Percentiles rank a stretch among this genome's conserved stretches.
These are phyloP conservation scores for Andricus curvator DNA, from an alignment of 2,888 invertebrate species.

Conservation along the genomic window DNA sequence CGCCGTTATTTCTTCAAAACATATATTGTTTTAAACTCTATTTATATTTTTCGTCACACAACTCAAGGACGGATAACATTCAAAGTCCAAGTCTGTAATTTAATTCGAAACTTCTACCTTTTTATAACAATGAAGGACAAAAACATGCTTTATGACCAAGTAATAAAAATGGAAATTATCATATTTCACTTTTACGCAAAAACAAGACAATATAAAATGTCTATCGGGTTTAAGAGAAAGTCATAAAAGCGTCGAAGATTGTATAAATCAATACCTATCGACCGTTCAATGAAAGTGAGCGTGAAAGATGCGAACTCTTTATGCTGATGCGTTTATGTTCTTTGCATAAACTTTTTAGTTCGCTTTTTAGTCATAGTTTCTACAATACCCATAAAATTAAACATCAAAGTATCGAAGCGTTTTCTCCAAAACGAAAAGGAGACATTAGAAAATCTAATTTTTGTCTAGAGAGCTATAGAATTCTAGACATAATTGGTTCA, in stretches of 20 bases:
- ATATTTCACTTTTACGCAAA: slow-evolving; percentile 2
- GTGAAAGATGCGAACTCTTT: slow-evolving; percentile 21
- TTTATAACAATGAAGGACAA: background rate
- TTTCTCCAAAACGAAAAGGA: slow-evolving; percentile 10
- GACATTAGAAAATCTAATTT: background rate
- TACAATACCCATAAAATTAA: slow-evolving; percentile 18
- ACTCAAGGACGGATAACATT: background rate
- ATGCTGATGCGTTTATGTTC: background rate
- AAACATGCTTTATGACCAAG: background rate
- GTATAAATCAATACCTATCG: slow-evolving; percentile 22
- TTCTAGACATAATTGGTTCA: background rate
- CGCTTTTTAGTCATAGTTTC: slow-evolving; percentile 23
- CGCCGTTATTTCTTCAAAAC: too few species aligned
- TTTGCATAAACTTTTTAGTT: slow-evolving; percentile 3
- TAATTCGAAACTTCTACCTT: background rate
- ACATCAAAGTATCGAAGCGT: background rate
- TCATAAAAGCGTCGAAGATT: slow-evolving; percentile 30
- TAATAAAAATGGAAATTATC: slow-evolving; percentile 2
- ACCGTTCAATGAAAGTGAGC: slow-evolving; percentile 35
- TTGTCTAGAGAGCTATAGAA: background rate
- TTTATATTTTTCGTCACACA: background rate
- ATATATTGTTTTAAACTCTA: too few species aligned
- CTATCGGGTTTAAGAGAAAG: background rate
- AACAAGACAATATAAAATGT: slow-evolving; percentile 1
- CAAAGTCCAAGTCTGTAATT: background rate